These are phyloP conservation scores for Salpingus planirostris DNA, from an alignment of 2,888 invertebrate genomes.

Conservation along the genomic window DNA sequence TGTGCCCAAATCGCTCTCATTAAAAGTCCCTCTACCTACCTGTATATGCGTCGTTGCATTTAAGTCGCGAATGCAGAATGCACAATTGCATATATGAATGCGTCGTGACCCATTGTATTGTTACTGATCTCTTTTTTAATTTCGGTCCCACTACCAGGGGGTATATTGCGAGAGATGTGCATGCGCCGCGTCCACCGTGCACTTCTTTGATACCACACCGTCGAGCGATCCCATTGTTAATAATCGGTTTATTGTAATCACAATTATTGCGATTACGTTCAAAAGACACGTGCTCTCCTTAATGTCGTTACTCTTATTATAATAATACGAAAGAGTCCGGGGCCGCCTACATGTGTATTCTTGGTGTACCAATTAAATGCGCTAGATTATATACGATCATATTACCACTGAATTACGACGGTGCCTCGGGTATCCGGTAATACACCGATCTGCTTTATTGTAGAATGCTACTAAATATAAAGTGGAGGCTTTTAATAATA, in stretches of 20 bases:
- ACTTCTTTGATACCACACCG: conserved; percentile 6
- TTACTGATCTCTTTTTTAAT: conserved; percentile 9
- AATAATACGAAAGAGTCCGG: conserved; percentile 22
- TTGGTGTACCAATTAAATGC: conserved; percentile 35
- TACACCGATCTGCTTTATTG: conserved; percentile 28
- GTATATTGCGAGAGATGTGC: no score
- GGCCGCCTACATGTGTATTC: conserved; percentile 30
- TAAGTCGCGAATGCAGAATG: no score
- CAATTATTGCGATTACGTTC: no score
- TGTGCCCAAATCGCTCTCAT: no score
- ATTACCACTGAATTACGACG: conserved; percentile 36
- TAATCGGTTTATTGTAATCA: conserved; percentile 13
- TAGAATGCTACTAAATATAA: conserved; percentile 26
- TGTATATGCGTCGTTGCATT: no score
- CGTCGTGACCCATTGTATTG: no score
- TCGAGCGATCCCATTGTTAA: conserved; percentile 10
- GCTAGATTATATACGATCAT: conserved; percentile 34
- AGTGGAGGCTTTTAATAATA: conserved; percentile 24
- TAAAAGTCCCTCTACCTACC: no score
- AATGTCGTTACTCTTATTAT: conserved; percentile 7
- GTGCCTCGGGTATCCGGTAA: conserved; percentile 27
- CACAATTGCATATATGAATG: no score
- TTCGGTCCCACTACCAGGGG: conserved; percentile 7
- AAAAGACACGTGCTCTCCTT: no score
- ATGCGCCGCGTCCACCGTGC: no score